Percentiles rank a stretch among this genome's conserved stretches.
These are phyloP conservation scores for Mesocricetus auratus DNA, from an alignment of 2,113 vertebrate species.

Conservation along the genomic window DNA sequence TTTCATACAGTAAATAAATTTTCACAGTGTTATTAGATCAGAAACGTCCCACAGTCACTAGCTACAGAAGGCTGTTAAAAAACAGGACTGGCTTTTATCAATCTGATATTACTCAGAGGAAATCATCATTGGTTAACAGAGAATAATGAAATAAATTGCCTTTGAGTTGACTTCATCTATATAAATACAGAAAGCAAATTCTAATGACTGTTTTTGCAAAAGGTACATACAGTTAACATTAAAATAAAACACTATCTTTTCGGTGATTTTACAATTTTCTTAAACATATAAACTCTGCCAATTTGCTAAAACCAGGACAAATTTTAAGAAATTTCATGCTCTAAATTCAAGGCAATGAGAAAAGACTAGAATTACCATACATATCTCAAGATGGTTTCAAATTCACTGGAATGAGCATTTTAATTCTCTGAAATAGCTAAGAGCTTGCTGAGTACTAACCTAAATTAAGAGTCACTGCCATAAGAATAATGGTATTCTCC, in stretches of 20 bases:
- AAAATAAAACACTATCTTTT: constrained; percentile 67
- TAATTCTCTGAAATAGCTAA: constrained; percentile 19
- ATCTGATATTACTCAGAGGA: constrained; percentile 47
- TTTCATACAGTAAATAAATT: constrained; percentile 33
- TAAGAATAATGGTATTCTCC: constrained; percentile 1
- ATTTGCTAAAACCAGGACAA: constrained; percentile 56
- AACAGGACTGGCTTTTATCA: constrained; percentile 70
- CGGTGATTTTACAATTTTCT: constrained; percentile 65
- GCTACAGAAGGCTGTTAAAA: constrained; percentile 8
- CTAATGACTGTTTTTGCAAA: constrained; percentile 63
- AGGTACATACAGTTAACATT: constrained; percentile 57
- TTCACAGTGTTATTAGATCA: constrained; percentile 49
- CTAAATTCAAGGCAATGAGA: constrained; percentile 37
- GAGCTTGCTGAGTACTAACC: background rate
- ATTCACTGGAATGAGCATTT: constrained; percentile 36
- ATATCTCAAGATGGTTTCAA: constrained; percentile 33
- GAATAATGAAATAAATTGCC: constrained; percentile 62
- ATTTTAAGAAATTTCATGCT: constrained; percentile 61
- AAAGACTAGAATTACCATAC: constrained; percentile 8
- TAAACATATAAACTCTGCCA: constrained; percentile 42
- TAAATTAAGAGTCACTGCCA: background rate
- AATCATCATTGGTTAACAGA: constrained; percentile 55
- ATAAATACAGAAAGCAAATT: constrained; percentile 42
- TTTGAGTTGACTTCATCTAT: constrained; percentile 48
- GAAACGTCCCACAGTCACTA: constrained; percentile 3